A percentile compares a stretch with the other conserved stretches of the same genome.
These are phyloP conservation scores for Drosophila ficusphila DNA, from an alignment of 1,140 invertebrate species.

Conservation along the genomic window DNA sequence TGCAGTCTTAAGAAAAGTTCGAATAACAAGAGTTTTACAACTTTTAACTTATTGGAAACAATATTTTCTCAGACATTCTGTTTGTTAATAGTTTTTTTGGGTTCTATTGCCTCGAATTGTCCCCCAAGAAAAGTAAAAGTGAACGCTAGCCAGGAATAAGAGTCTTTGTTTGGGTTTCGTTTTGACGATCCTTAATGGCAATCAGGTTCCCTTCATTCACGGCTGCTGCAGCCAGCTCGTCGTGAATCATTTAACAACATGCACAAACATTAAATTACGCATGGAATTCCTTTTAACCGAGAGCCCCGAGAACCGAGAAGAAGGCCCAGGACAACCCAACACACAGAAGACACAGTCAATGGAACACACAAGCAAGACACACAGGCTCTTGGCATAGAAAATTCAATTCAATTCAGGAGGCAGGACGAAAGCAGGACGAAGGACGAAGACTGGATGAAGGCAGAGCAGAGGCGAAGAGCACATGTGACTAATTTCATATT, in stretches of 20 bases:
- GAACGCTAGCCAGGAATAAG: background rate
- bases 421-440: background rate
- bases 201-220: slow-evolving; percentile 32
- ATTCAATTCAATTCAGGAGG: slow-evolving; percentile 67
- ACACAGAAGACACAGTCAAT: background rate
- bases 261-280: slow-evolving; percentile 72
- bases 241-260: slow-evolving; percentile 74
- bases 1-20: background rate
- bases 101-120: too few species aligned
- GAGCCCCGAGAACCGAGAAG: background rate
- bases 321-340: too few species aligned
- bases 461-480: slow-evolving; percentile 38
- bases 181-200: slow-evolving; percentile 18
- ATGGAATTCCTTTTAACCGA: slow-evolving; percentile 55
- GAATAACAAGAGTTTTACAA: background rate
- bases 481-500: slow-evolving; percentile 80
- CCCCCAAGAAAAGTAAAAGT: slow-evolving; percentile 10
- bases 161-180: background rate
- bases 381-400: slow-evolving; percentile 58
- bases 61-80: background rate
- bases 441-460: slow-evolving; percentile 7
- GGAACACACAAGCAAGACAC: slow-evolving; percentile 8
- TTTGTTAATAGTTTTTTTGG: background rate
- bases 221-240: slow-evolving; percentile 14
- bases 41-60: background rate